phyloP scores from a whole-genome alignment of 23 tunicate genomes.

The Oikopleura vanhoeffeni region DNA sequence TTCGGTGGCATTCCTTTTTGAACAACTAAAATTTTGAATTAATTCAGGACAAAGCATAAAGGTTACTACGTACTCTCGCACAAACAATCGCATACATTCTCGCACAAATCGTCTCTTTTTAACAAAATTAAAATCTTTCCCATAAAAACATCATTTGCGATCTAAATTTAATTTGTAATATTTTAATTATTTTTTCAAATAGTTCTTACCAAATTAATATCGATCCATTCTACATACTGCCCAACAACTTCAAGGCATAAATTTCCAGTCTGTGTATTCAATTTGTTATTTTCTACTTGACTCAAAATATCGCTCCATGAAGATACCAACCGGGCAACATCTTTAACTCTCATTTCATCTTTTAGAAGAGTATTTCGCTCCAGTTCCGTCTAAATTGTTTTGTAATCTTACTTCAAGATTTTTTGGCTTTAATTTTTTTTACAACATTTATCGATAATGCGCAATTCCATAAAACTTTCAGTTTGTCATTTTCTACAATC shows the following conservation, averaged over 20 bases:
- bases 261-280: not conserved
- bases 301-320: conserved; percentile 36
- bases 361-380: conserved; percentile 34
- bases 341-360: conserved; percentile 66
- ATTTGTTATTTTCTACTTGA: not conserved
- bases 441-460: not conserved
- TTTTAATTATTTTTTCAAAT: not conserved
- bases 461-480: not conserved
- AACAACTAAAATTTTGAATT: conserved; percentile 17
- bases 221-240: conserved; percentile 71
- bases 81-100: conserved; percentile 68
- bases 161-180: not conserved
- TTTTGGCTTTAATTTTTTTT: not conserved
- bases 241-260: conserved; percentile 52
- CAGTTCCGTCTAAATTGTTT: conserved; percentile 21
- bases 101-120: conserved; percentile 21
- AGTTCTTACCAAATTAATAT: conserved; percentile 27
- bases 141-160: not conserved
- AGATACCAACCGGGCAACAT: conserved; percentile 43
- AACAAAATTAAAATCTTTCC: not conserved
- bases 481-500: too few relatives aligned
- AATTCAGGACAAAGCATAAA: not conserved
- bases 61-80: conserved; percentile 17
- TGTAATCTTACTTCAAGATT: too few relatives aligned
- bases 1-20: conserved; percentile 73